Evolutionary conservation across 2,888 invertebrate genomes (phyloP), one percentile per base, ranked within the genome.

Genomic region (Rhaphigaster nebulosa): DNA sequence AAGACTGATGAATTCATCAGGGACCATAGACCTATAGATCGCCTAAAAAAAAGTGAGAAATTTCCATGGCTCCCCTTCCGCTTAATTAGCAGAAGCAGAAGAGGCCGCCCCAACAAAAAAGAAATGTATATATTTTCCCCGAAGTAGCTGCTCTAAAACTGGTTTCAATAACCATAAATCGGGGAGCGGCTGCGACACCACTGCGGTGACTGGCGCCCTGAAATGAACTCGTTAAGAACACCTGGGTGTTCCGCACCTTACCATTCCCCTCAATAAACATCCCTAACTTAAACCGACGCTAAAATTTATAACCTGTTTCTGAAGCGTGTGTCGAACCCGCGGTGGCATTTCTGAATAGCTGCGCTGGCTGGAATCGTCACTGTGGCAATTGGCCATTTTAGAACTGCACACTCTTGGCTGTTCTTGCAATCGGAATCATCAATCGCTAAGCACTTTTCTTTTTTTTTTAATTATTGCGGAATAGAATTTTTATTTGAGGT

Each of bases 151-250:
- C 84, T 45, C 84, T 84, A n/a, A 84, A 84, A 84, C 84, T 84
- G 84, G 84, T 84, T 84, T 84, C 84, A 84, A 84, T 84, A 84
- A 84, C 84, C 84, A 84, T 84, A 84, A 84, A 41, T 45, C 45
- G 45, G 38, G 45, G 12, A 84, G n/a, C 15, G 45, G 45, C n/a
- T 84, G 84, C 50, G 84, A 41, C 84, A 50, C 84, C 70, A 41
- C 41, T 13, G 23, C 45, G 45, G 45, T 84, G 45, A 38, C 38
- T 50, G 84, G 84, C 84, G 84, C 84, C 84, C 84, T 84, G 2
- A 15, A 84, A 84, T 84, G 84, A 84, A 84, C 84, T 84, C 84
- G 84, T 84, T 84, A 84, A 84, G 84, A 84, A 84, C 84, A 84
- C 84, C 84, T 84, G 84, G 84, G 84, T 45, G 84, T 84, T 84